phyloP scores from a whole-genome alignment of 2,888 invertebrate species.

The Sphaeridia pumilis region DNA sequence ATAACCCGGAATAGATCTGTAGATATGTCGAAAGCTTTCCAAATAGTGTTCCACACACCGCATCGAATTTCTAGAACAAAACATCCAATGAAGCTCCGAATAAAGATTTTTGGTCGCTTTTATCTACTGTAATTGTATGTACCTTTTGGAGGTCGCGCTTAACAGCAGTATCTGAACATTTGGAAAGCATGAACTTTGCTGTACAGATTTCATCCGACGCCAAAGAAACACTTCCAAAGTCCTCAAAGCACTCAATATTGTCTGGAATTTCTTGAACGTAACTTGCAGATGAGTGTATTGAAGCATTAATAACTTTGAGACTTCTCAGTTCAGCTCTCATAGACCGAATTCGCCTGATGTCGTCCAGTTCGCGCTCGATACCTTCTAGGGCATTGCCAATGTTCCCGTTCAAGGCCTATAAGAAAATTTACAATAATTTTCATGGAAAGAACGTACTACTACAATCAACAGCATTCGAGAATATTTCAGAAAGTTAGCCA shows the following conservation, averaged over 20 bases:
- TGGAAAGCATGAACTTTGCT: conserved; percentile 26
- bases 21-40: conserved; percentile 22
- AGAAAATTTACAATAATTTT: too few relatives aligned
- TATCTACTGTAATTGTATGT: too few relatives aligned
- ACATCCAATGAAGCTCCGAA: too few relatives aligned
- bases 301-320: conserved; percentile 21
- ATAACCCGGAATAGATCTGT: conserved; percentile 13
- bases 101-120: background rate
- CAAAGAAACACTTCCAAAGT: conserved; percentile 22
- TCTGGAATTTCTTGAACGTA: conserved; percentile 23
- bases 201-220: conserved; percentile 31
- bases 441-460: too few relatives aligned
- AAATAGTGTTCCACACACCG: conserved; percentile 18
- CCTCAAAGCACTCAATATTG: conserved; percentile 17
- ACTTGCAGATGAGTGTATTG: conserved; percentile 25
- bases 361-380: conserved; percentile 23
- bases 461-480: too few relatives aligned
- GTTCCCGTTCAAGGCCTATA: conserved; percentile 19
- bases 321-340: conserved; percentile 24
- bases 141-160: conserved; percentile 6
- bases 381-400: conserved; percentile 21
- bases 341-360: conserved; percentile 20
- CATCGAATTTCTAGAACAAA: conserved; percentile 23
- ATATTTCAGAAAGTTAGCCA: too few relatives aligned
- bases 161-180: conserved; percentile 10